Evolutionary conservation across 2,888 invertebrate species (phyloP), one percentile per base, ranked within the genome.

Genomic region (Xiphydria camelus): DNA sequence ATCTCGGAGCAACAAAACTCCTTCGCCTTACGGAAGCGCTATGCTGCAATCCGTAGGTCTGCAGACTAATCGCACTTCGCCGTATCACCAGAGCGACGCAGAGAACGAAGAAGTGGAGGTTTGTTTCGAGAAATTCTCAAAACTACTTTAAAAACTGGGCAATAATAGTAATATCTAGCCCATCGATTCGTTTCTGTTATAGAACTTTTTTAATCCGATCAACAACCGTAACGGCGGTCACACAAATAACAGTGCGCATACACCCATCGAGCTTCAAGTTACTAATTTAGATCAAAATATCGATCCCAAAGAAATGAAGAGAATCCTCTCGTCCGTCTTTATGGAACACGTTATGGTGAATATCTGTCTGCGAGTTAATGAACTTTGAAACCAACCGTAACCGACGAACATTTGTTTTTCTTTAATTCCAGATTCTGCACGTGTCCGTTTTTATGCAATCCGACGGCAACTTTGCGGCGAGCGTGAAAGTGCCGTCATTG

Each of bases 281-380:
- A 83, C 86, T 9, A 88, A 88, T 73, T 76, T 89, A 53, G 89
- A 89, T 75, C 83, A 84, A 58, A 83, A 81, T 51, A 83, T 87
- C 56, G 83, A 84, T 63, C 77, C 81, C 1, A 80, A 82, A 50
- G 85, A 87, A 57, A 81, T 88, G 78, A 82, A 82, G 62, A 81
- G 80, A 52, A 79, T 85, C 50, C 77, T 89, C 10, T 76, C 79
- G 34, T 78, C 80, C 19, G 79, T 85, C 49, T 84, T 88, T 60
- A 80, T 82, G 64, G 83, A 86, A 61, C 83, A 83, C 64, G 82
- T 83, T 4, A 80, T 80, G 80, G 85, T 85, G 72, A 73, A 70
- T 61, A 33, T 31, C n/a, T 14, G 33, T 40, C 5, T 18, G 14
- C 12, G n/a, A 39, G 19, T 4, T 19, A 12, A 42, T 14, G 36